Conservation (phyloP, 1,140 invertebrate genomes). For the Hyphantria cunea region DNA sequence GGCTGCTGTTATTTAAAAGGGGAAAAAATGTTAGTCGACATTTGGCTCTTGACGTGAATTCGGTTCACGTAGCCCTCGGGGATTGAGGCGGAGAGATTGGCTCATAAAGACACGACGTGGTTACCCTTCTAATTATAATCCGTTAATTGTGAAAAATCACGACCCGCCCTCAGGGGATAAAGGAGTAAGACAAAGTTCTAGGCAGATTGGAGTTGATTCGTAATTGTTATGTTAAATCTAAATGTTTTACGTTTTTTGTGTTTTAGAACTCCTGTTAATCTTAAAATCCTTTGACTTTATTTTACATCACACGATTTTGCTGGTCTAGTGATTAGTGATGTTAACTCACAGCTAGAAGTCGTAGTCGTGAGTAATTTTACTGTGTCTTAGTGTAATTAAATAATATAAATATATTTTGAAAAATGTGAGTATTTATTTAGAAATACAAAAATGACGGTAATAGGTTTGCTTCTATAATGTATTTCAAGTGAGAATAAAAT, state of each 20-base stretch:
- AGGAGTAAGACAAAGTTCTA: constrained; percentile 16
- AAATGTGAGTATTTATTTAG: too few relatives aligned
- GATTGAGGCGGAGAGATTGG: constrained; percentile 32
- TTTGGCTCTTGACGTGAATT: constrained; percentile 25
- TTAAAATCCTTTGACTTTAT: too few relatives aligned
- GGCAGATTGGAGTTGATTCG: constrained; percentile 9
- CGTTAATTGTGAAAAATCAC: constrained; percentile 54
- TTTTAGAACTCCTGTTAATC: background rate
- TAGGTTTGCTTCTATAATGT: too few relatives aligned
- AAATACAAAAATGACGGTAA: too few relatives aligned
- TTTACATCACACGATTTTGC: too few relatives aligned
- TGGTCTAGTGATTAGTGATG: too few relatives aligned
- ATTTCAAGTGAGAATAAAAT: too few relatives aligned
- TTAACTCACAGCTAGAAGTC: too few relatives aligned
- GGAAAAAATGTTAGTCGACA: constrained; percentile 18
- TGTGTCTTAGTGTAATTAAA: too few relatives aligned
- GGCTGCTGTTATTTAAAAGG: constrained; percentile 18
- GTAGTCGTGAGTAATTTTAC: too few relatives aligned
- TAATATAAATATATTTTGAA: too few relatives aligned
- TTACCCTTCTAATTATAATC: constrained; percentile 53
- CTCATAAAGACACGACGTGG: constrained; percentile 42
- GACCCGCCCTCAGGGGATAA: constrained; percentile 18
- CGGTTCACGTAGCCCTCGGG: constrained; percentile 29
- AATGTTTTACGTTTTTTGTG: background rate
- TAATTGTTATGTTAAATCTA: constrained; percentile 13